These are phyloP conservation scores for Telmatochromis sp. DNA, from an alignment of 2,113 vertebrate genomes.

Conservation along the genomic window DNA sequence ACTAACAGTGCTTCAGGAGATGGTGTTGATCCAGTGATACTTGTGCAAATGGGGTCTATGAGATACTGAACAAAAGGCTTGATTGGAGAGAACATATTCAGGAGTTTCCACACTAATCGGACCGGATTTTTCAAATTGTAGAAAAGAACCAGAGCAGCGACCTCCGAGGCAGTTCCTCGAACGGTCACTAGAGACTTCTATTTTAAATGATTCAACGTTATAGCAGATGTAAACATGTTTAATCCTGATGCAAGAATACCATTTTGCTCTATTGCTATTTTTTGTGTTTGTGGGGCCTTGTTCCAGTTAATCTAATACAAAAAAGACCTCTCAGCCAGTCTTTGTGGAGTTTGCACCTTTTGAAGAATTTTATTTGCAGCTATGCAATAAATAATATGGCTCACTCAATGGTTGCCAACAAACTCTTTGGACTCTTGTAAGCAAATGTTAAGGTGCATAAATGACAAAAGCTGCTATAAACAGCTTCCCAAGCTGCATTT, in stretches of 20 bases:
- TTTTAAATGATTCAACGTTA: fast-evolving
- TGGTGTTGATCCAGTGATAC: neutral
- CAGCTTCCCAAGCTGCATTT: neutral
- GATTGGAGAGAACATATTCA: neutral
- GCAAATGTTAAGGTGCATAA: neutral
- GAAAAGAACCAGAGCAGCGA: neutral
- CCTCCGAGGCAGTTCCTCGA: neutral
- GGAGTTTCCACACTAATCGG: fast-evolving
- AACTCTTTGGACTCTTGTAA: neutral
- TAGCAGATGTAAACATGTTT: neutral
- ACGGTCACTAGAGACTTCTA: neutral
- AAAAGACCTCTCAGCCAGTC: neutral
- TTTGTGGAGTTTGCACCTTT: neutral
- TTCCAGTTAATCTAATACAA: neutral
- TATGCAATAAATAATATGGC: neutral
- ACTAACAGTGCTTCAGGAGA: neutral
- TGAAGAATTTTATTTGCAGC: neutral
- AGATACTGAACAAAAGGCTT: neutral
- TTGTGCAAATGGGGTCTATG: neutral
- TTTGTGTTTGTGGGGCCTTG: fast-evolving
- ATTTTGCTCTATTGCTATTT: neutral
- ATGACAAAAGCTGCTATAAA: neutral
- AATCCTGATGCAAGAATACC: neutral
- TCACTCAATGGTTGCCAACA: neutral
- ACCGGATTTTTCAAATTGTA: neutral